Evolutionary conservation across 2,888 invertebrate genomes (phyloP).

Genomic region (Pollenia griseotomentosa): DNA sequence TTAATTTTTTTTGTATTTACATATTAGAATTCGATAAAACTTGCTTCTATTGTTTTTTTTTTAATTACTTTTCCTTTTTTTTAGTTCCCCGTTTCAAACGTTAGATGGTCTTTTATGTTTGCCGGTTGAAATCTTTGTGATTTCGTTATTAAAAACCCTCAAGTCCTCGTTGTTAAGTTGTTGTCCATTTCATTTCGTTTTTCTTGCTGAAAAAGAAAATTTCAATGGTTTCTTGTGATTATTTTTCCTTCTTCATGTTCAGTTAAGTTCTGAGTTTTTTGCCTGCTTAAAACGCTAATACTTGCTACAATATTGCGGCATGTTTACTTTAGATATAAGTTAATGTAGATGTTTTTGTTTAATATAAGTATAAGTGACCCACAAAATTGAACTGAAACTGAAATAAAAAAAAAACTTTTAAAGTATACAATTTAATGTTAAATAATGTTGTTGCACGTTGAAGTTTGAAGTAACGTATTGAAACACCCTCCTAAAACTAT

Average conservation of each 20-base stretch:
- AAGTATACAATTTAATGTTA: conserved; percentile 55
- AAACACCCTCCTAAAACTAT: conserved; percentile 31
- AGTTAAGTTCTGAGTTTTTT: neutral
- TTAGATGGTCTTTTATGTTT: conserved; percentile 81
- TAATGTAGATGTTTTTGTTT: conserved; percentile 40
- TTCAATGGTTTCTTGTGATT: conserved; percentile 59
- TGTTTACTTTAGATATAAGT: conserved; percentile 42
- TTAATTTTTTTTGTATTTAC: neutral
- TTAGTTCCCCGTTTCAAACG: conserved; percentile 66
- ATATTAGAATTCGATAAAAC: too few species aligned
- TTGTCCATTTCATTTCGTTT: conserved; percentile 64
- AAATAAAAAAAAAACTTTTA: conserved; percentile 33
- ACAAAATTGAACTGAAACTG: conserved; percentile 26
- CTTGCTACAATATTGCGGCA: conserved; percentile 66
- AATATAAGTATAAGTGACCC: conserved; percentile 66
- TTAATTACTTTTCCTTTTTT: neutral
- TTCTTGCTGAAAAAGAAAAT: conserved; percentile 14
- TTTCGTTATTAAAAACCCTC: conserved; percentile 77
- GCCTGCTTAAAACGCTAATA: conserved; percentile 37
- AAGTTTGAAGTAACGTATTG: conserved; percentile 37
- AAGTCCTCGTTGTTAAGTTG: conserved; percentile 76
- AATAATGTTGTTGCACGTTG: conserved; percentile 64
- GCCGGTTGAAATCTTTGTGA: conserved; percentile 83
- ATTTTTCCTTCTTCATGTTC: conserved; percentile 33
- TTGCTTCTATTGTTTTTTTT: too few species aligned